Evolutionary conservation across 2,888 invertebrate genomes (phyloP).

Genomic region (Nomada lathburiana): DNA sequence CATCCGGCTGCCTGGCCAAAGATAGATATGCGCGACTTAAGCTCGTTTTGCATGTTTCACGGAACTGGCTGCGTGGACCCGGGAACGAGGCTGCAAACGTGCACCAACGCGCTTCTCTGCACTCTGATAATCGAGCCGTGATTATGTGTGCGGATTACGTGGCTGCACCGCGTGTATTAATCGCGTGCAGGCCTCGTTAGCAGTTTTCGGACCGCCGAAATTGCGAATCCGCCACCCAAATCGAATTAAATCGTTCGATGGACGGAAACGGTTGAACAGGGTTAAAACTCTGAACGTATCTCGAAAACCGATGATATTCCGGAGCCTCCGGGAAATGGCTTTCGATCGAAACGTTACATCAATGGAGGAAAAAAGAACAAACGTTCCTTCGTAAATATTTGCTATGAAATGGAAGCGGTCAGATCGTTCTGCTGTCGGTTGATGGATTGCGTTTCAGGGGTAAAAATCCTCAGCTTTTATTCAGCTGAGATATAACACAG

Average conservation of each 20-base stretch:
- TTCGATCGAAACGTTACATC: background rate
- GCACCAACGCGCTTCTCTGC: background rate
- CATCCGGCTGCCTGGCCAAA: slow-evolving; percentile 29
- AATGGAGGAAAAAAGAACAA: slow-evolving; percentile 1
- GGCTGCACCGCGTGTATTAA: slow-evolving; percentile 5
- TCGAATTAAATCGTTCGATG: background rate
- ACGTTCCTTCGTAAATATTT: slow-evolving; percentile 34
- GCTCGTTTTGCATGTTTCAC: slow-evolving; percentile 35
- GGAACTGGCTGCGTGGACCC: slow-evolving; percentile 27
- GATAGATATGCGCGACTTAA: slow-evolving; percentile 53
- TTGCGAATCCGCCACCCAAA: background rate
- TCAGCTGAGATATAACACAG: background rate
- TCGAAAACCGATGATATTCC: background rate
- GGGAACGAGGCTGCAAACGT: slow-evolving; percentile 49
- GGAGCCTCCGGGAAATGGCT: no score
- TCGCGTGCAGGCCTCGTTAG: slow-evolving; percentile 29
- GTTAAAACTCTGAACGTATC: no score
- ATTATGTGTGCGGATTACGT: slow-evolving; percentile 41
- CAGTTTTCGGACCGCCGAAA: slow-evolving; percentile 15
- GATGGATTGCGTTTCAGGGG: slow-evolving; percentile 24
- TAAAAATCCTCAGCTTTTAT: slow-evolving; percentile 3
- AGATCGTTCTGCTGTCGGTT: slow-evolving; percentile 1
- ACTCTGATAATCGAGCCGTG: slow-evolving; percentile 37
- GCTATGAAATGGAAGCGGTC: background rate
- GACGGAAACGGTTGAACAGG: background rate